A percentile compares a stretch with the other conserved stretches of the same genome.
Conservation (phyloP, 64 coral and sea anemone species). For the Trachythela sp. region DNA sequence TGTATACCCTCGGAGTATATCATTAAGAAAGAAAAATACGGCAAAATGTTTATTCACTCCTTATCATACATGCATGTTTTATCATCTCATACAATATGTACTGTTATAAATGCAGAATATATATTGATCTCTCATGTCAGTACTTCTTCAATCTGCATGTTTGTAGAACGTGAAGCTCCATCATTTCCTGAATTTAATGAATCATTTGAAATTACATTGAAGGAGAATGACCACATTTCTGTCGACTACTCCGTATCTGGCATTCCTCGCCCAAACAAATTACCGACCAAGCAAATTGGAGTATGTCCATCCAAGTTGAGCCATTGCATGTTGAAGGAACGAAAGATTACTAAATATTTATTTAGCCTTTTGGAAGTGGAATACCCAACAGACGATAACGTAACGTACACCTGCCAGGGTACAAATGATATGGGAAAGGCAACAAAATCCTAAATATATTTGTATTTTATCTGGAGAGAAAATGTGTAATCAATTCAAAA, state of each 20-base stretch:
- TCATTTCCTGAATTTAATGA: background rate
- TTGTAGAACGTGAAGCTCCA: background rate
- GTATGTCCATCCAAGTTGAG: background rate
- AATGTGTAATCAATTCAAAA: too few relatives aligned
- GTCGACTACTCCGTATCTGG: background rate
- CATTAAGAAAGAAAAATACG: too few relatives aligned
- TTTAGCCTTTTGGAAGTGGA: background rate
- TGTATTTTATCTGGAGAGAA: too few relatives aligned
- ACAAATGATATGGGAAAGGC: background rate
- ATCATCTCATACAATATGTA: too few relatives aligned
- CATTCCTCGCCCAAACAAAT: background rate
- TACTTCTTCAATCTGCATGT: background rate
- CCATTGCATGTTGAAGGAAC: background rate
- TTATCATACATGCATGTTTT: too few relatives aligned
- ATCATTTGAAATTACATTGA: background rate
- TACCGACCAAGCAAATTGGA: background rate
- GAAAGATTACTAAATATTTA: background rate
- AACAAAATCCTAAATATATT: background rate
- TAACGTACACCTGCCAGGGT: background rate
- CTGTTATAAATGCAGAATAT: too few relatives aligned
- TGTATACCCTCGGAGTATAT: too few relatives aligned
- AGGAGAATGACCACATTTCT: background rate
- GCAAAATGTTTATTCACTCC: too few relatives aligned
- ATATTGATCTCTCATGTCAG: background rate
- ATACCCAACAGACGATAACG: background rate